Conservation (phyloP, 2,888 invertebrate genomes). For the Dermolepida albohirtum region DNA sequence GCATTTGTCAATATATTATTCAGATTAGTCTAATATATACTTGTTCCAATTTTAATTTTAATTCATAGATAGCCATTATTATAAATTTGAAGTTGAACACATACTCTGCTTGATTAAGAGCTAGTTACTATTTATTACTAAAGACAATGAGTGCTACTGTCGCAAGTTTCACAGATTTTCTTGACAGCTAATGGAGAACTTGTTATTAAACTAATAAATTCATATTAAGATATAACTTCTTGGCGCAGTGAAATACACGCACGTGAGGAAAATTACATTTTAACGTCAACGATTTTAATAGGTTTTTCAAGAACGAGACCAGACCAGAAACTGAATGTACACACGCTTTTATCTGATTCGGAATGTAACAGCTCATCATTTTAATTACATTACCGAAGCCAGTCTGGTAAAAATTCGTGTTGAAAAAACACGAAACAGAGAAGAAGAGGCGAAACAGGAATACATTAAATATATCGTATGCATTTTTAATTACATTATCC, state of each 20-base stretch:
- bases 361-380: slow-evolving; percentile 42
- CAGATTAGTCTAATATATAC: too few species aligned
- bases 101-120: too few species aligned
- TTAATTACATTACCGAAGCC: slow-evolving; percentile 40
- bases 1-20: too few species aligned
- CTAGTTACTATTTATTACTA: too few species aligned
- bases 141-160: too few species aligned
- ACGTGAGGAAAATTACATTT: slow-evolving; percentile 5
- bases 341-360: slow-evolving; percentile 36
- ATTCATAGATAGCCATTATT: too few species aligned
- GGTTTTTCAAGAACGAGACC: slow-evolving; percentile 1
- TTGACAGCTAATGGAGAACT: too few species aligned
- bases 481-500: slow-evolving; percentile 34
- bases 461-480: slow-evolving; percentile 10
- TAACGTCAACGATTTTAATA: slow-evolving; percentile 19
- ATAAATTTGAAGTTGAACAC: too few species aligned
- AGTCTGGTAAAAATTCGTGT: slow-evolving; percentile 16
- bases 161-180: too few species aligned
- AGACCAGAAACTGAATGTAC: not conserved
- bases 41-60: too few species aligned
- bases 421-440: slow-evolving; percentile 15
- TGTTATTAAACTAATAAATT: too few species aligned
- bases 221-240: too few species aligned
- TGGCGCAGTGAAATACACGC: not conserved
- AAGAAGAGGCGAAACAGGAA: not conserved